Evolutionary conservation across 2,797 vertebrate species (phyloP).

Genomic region (Lutra lutra): DNA sequence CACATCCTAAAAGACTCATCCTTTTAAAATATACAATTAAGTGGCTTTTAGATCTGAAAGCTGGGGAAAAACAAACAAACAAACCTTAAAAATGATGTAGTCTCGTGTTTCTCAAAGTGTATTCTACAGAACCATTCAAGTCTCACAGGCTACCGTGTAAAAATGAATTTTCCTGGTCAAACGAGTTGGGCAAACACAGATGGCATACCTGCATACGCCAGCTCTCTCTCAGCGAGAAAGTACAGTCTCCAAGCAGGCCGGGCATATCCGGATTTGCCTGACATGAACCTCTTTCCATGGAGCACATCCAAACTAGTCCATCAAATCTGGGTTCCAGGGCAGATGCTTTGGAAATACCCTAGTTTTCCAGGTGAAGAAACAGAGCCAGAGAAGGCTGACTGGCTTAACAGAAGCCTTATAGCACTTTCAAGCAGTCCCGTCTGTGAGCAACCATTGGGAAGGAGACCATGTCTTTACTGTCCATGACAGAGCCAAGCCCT

Average conservation of each 20-base stretch:
- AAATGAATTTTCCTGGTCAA: background rate
- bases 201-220: rapidly evolving
- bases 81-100: background rate
- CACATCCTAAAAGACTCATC: background rate
- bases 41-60: background rate
- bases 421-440: background rate
- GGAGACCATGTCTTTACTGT: background rate
- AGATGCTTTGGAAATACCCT: background rate
- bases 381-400: background rate
- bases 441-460: background rate
- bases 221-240: background rate
- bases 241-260: background rate
- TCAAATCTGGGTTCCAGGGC: background rate
- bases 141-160: background rate
- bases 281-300: background rate
- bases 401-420: background rate
- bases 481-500: background rate
- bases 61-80: background rate
- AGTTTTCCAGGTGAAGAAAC: background rate
- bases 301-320: background rate
- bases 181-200: background rate
- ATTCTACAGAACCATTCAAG: background rate
- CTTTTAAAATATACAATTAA: background rate
- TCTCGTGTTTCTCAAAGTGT: background rate
- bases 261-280: background rate